Evolutionary conservation across 2,797 vertebrate species (phyloP).

Genomic region (Onychomys leucogaster): DNA sequence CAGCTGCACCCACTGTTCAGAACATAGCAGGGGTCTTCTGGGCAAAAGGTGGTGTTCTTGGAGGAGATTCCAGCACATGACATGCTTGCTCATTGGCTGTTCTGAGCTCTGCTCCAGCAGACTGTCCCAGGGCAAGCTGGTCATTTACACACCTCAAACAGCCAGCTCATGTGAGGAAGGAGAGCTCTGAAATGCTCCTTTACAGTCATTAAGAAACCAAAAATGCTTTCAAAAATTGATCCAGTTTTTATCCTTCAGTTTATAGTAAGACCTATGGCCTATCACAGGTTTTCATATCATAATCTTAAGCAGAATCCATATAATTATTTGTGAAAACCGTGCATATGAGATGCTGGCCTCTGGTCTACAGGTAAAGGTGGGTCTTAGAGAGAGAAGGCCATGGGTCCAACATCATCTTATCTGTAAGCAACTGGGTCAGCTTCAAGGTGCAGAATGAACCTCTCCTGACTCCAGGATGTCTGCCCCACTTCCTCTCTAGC

Average conservation of each 20-base stretch:
- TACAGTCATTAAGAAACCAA: background rate
- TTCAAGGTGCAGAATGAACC: background rate
- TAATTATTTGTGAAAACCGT: background rate
- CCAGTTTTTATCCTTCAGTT: background rate
- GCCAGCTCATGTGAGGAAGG: background rate
- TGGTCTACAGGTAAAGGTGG: background rate
- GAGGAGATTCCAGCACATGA: background rate
- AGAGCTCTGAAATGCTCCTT: background rate
- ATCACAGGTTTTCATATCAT: background rate
- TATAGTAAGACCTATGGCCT: background rate
- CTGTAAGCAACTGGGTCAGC: background rate
- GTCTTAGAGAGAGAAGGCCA: background rate
- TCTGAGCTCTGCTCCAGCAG: background rate
- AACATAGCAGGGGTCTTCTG: background rate
- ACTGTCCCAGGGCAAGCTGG: background rate
- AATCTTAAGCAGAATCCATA: background rate
- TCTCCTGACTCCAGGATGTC: background rate
- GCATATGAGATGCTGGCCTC: background rate
- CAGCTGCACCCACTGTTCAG: background rate
- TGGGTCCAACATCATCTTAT: background rate
- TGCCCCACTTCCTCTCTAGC: rapidly evolving
- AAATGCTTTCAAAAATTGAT: background rate
- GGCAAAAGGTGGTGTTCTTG: background rate
- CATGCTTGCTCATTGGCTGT: background rate
- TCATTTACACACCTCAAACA: background rate